A percentile compares a stretch with the other conserved stretches of the same genome.
These are phyloP conservation scores for Hormaphis cornu DNA, from an alignment of 1,140 invertebrate genomes.

Conservation along the genomic window DNA sequence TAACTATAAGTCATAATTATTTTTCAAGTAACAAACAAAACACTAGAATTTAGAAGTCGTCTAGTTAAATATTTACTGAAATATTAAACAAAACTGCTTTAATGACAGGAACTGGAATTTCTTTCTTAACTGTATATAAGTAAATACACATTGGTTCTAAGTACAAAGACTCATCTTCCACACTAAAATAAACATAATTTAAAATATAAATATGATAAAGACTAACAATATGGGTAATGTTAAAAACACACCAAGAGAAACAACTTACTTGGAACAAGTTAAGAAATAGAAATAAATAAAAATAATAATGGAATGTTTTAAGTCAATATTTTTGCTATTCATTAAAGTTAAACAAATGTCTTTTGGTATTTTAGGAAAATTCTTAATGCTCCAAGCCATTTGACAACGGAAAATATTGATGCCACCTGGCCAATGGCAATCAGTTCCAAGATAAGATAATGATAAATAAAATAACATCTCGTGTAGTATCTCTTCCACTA, in stretches of 20 bases:
- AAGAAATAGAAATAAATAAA: constrained; percentile 22
- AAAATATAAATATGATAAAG: background rate
- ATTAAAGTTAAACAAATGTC: background rate
- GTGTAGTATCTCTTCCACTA: constrained; percentile 1
- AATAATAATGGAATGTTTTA: background rate
- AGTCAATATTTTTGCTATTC: background rate
- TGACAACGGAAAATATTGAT: background rate
- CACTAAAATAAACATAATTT: background rate
- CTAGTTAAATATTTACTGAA: constrained; percentile 2
- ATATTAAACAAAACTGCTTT: constrained; percentile 21
- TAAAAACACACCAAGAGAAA: background rate
- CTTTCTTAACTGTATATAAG: background rate
- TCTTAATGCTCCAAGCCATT: background rate
- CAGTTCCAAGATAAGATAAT: background rate
- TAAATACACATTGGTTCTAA: constrained; percentile 6
- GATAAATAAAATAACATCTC: constrained; percentile 1
- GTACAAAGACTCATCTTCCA: constrained; percentile 7
- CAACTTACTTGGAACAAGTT: constrained; percentile 21
- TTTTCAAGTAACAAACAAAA: too few relatives aligned
- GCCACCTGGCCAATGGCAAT: constrained; percentile 9
- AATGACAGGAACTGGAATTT: background rate
- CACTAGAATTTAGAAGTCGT: too few relatives aligned
- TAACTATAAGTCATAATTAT: too few relatives aligned
- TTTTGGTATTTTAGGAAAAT: constrained; percentile 18
- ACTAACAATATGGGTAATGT: too few relatives aligned